Conservation (phyloP, 2,888 invertebrate species). For the Baccha elongata region DNA sequence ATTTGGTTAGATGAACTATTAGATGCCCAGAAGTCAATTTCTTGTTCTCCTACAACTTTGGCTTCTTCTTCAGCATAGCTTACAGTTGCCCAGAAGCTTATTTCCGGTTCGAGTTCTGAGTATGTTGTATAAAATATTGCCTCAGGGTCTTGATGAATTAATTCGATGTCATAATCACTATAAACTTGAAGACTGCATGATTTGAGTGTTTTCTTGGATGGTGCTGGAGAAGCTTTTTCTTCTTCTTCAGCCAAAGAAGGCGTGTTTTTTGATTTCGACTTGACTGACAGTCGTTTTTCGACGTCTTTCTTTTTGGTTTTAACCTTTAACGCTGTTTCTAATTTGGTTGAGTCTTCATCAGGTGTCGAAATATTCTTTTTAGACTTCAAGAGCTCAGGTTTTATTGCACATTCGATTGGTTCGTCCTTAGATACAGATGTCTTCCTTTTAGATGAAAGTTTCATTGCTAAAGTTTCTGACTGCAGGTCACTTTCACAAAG, state of each 20-base stretch:
- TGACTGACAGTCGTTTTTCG: slow-evolving; percentile 6
- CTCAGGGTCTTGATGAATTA: slow-evolving; percentile 31
- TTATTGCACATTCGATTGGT: background rate
- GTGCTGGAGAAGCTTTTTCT: background rate
- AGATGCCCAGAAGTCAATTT: slow-evolving; percentile 77
- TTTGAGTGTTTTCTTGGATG: background rate
- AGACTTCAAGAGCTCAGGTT: background rate
- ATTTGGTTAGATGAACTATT: slow-evolving; percentile 75
- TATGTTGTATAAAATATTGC: slow-evolving; percentile 26
- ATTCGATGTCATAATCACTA: slow-evolving; percentile 37
- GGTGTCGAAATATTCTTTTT: slow-evolving; percentile 5
- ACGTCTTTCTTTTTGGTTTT: slow-evolving; percentile 5
- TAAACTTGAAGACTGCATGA: slow-evolving; percentile 15
- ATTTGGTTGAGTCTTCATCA: background rate
- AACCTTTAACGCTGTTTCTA: background rate
- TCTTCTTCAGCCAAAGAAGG: background rate
- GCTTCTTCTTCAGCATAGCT: slow-evolving; percentile 47
- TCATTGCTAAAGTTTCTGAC: background rate
- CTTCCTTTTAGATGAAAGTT: background rate
- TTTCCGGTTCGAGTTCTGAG: background rate
- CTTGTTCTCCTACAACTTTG: slow-evolving; percentile 14
- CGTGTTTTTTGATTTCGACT: slow-evolving; percentile 3
- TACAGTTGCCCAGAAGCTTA: slow-evolving; percentile 50
- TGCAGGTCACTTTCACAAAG: background rate
- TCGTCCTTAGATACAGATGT: background rate